phyloP scores from a whole-genome alignment of 2,113 vertebrate genomes.

The Excalfactoria chinensis region DNA sequence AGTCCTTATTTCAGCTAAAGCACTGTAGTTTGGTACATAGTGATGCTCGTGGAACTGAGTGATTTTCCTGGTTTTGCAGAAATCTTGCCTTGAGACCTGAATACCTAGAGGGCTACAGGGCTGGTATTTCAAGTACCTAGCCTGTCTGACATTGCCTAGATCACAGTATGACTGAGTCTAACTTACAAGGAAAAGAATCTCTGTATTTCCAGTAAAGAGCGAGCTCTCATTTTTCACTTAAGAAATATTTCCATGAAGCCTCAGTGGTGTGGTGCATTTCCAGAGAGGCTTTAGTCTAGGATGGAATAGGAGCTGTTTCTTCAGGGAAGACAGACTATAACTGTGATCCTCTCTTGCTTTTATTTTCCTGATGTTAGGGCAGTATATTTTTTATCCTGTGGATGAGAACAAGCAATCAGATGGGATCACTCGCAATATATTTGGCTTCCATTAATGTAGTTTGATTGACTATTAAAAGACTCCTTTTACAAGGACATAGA shows the following conservation, averaged over 20 bases:
- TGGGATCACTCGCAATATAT: background rate
- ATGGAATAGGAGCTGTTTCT: background rate
- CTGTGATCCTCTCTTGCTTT: background rate
- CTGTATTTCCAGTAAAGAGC: background rate
- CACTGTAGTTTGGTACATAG: background rate
- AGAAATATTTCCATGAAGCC: background rate
- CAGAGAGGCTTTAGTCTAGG: background rate
- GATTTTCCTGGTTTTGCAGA: background rate
- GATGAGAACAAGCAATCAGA: background rate
- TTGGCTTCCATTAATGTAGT: background rate
- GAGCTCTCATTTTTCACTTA: background rate
- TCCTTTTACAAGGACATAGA: background rate
- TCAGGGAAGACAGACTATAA: background rate
- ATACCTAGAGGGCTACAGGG: too few relatives aligned
- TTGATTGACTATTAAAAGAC: background rate
- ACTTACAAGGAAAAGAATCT: background rate
- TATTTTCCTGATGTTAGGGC: background rate
- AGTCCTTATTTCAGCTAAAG: background rate
- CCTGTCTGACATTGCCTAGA: background rate
- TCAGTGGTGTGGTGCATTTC: background rate
- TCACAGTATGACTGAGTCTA: background rate
- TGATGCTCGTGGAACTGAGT: background rate
- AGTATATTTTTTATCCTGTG: background rate
- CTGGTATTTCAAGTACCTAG: background rate
- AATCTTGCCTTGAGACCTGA: background rate